Percentiles rank a stretch among this genome's conserved stretches.
Evolutionary conservation across 2,797 vertebrate species (phyloP).

Genomic region (Anniella stebbinsi): DNA sequence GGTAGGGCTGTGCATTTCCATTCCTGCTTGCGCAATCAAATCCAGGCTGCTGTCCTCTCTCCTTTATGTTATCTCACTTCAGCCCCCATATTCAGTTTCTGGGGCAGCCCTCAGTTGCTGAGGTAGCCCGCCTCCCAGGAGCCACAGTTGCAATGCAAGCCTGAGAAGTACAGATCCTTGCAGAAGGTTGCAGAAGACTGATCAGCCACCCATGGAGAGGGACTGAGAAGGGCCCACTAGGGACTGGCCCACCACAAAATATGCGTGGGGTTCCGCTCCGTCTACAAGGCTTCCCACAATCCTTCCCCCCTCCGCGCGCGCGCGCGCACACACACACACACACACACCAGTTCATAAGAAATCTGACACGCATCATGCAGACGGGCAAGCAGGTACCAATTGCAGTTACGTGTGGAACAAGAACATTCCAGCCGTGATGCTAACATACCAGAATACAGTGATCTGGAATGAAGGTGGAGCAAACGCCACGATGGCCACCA

Average conservation of each 20-base stretch:
- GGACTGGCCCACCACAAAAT: no score
- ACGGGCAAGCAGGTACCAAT: not conserved
- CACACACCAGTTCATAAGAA: no score
- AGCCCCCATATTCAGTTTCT: not conserved
- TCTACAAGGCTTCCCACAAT: not conserved
- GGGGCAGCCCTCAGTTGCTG: not conserved
- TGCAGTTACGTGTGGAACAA: not conserved
- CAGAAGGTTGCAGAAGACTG: no score
- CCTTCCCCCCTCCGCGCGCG: no score
- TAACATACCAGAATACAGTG: not conserved
- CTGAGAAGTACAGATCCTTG: not conserved
- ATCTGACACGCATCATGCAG: not conserved
- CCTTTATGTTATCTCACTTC: not conserved
- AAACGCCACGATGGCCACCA: rapidly evolving
- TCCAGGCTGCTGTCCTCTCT: not conserved
- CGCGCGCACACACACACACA: no score
- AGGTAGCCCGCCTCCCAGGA: not conserved
- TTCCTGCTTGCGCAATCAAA: not conserved
- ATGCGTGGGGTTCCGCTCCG: no score
- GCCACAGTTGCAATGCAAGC: not conserved
- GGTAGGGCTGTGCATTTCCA: not conserved
- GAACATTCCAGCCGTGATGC: not conserved
- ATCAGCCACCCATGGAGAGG: not conserved
- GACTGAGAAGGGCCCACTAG: no score
- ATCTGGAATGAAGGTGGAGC: not conserved